These are phyloP conservation scores for Leiothrix lutea DNA, from an alignment of 2,113 vertebrate species.

Conservation along the genomic window DNA sequence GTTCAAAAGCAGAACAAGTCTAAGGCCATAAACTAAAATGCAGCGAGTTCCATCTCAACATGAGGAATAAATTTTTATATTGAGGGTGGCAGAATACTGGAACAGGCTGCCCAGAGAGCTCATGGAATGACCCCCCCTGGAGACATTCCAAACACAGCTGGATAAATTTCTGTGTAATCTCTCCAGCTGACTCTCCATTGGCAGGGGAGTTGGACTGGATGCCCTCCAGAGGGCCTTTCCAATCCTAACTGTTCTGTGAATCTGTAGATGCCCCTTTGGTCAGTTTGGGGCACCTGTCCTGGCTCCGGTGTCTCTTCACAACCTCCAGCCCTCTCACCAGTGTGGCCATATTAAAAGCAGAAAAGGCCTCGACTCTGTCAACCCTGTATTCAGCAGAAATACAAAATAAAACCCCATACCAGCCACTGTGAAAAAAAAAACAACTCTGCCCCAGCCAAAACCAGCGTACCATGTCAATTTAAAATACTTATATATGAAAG, in stretches of 20 bases:
- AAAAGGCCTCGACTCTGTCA: not conserved
- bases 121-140: not conserved
- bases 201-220: not conserved
- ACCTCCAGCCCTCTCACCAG: not conserved
- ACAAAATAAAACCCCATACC: not conserved
- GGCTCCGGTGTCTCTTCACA: not conserved
- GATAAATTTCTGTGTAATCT: not conserved
- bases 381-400: not conserved
- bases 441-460: not conserved
- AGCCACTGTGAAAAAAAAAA: not conserved
- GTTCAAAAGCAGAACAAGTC: not conserved
- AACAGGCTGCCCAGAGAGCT: not conserved
- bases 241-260: not conserved
- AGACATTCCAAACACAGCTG: not conserved
- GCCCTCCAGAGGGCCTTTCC: not conserved
- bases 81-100: not conserved
- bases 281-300: not conserved
- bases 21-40: not conserved
- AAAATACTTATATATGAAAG: not conserved
- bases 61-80: not conserved
- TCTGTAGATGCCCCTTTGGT: not conserved
- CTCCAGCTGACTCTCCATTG: not conserved
- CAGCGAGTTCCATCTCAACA: not conserved
- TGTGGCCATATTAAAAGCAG: fast-evolving
- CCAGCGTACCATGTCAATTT: not conserved